Base-by-base conservation (phyloP, 2,888 invertebrate genomes). In the Rambutsinella grinnellia region DNA sequence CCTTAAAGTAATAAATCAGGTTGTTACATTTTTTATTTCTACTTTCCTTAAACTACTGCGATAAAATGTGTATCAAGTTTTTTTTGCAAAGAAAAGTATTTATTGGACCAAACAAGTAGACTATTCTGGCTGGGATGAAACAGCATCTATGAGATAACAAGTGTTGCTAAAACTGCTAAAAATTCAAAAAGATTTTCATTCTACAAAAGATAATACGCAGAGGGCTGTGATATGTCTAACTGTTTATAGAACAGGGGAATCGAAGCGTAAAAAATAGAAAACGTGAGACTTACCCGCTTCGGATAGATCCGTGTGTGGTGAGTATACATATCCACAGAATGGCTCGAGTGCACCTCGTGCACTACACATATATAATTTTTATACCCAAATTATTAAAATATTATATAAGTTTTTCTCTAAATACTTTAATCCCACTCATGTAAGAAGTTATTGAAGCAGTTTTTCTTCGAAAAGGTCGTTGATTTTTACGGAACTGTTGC, bases 301-400 rank as follows among this genome's bases (percentile, higher is more conserved):
- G 79, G 79, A 76, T 69, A 67, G 58, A 79, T 76, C 76, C 79
- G 62, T 66, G 76, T 79, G 62, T 76, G 72, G 51, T 79, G 72
- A 68, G 76, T 54, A 54, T 79, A 79, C 79, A 79, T 79, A 46
- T 66, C 61, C 54, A 61, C 19, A 10, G 44, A 3, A 6, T 62
- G 44, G 21, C 24, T 65, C 13, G 23, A 67, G 66, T 54, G 75
- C 61, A 57, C 67, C 24, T 27, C 3, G 72, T 66, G 65, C 72
- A 65, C 72, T 51, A 44, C 36, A 36, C 36, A 36, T 8, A 36
- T 36, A 13, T 36, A n/a, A n/a, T n/a, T n/a, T n/a, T n/a, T n/a
- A n/a, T n/a, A n/a, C n/a, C n/a, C n/a, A n/a, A n/a, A n/a, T n/a
- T n/a, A n/a, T n/a, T n/a, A n/a, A n/a, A n/a, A n/a, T n/a, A n/a